Percentiles rank a stretch among this genome's conserved stretches.
These are phyloP conservation scores for Semaprochilodus insignis DNA, from an alignment of 2,797 vertebrate genomes.

Conservation along the genomic window DNA sequence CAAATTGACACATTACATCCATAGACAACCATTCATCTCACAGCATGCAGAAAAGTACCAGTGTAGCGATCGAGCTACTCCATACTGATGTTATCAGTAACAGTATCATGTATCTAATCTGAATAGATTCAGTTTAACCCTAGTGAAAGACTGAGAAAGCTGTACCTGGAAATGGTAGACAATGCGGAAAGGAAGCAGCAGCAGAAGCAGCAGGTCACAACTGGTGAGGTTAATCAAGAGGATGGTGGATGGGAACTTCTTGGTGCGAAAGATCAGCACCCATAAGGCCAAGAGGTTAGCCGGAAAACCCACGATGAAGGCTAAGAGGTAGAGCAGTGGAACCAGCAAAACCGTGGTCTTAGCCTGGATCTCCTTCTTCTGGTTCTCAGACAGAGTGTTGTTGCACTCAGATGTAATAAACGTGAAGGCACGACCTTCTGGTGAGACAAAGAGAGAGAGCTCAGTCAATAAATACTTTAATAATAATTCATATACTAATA, in stretches of 20 bases:
- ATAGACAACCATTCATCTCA: too few species aligned
- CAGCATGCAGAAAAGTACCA: too few species aligned
- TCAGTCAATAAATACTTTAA: too few species aligned
- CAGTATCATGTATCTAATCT: too few species aligned
- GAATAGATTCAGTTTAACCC: background rate
- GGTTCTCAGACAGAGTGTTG: slow-evolving; percentile 59
- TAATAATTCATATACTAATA: too few species aligned
- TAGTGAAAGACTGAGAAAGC: background rate
- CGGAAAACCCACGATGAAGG: slow-evolving; percentile 82
- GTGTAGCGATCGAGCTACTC: too few species aligned
- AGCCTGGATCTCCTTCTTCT: slow-evolving; percentile 67
- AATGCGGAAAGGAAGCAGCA: slow-evolving; percentile 84
- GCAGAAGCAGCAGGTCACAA: slow-evolving; percentile 80
- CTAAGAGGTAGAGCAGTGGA: slow-evolving; percentile 79
- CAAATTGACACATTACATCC: too few species aligned
- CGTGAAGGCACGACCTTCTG: slow-evolving; percentile 60
- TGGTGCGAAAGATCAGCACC: slow-evolving; percentile 80
- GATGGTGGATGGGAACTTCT: slow-evolving; percentile 78
- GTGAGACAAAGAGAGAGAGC: slow-evolving; percentile 10
- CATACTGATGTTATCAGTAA: background rate
- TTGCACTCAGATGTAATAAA: slow-evolving; percentile 58
- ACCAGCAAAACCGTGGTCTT: slow-evolving; percentile 70
- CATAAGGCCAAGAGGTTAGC: slow-evolving; percentile 85
- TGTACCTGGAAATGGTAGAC: slow-evolving; percentile 80
- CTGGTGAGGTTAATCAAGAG: slow-evolving; percentile 87